Evolutionary conservation across 2,888 invertebrate genomes (phyloP), one percentile per base, ranked within the genome.

Genomic region (Holacanthella duospinosa): DNA sequence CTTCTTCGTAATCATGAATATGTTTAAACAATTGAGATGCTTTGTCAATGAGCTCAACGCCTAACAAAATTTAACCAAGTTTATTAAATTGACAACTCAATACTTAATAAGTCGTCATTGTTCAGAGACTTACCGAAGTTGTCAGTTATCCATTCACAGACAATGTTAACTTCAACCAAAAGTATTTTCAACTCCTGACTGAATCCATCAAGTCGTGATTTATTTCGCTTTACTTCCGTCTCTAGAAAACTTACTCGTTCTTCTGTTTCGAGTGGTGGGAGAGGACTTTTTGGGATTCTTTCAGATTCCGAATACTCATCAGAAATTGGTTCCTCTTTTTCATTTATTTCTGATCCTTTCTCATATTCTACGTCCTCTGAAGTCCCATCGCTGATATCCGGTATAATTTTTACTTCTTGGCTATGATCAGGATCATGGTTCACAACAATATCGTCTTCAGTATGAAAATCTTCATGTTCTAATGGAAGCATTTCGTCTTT

Each of bases 1-100:
- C 4, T 26, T 26, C 55, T 12, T 55, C 55, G 16, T 25, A 28
- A 55, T 55, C 27, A n/a, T 55, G 28, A 6, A 55, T 26, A 25
- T 55, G 55, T n/a, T 55, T 55, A n/a, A 55, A 55, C 21, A 55
- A n/a, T 16, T 27, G 55, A n/a, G 55, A 55, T 6, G 26, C 55
- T 26, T 55, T 26, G 21, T 55, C 28, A 26, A 55, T 26, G 55
- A 55, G 55, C n/a, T 55, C 27, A 6, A 55, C 28, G 3, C 55
- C 55, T 55, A n/a, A 21, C 12, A 48, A 4, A 21, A 48, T 4
- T 48, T 48, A 36, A 16, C 16, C 36, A 36, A 36, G 36, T 36
- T 36, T 12, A 12, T 36, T 6, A 36, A 36, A 36, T 12, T 12
- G 16, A n/a, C n/a, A n/a, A n/a, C n/a, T n/a, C n/a, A n/a, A n/a